These are phyloP conservation scores for Brachionus rotundiformis DNA, from an alignment of 1,140 invertebrate genomes.

Conservation along the genomic window DNA sequence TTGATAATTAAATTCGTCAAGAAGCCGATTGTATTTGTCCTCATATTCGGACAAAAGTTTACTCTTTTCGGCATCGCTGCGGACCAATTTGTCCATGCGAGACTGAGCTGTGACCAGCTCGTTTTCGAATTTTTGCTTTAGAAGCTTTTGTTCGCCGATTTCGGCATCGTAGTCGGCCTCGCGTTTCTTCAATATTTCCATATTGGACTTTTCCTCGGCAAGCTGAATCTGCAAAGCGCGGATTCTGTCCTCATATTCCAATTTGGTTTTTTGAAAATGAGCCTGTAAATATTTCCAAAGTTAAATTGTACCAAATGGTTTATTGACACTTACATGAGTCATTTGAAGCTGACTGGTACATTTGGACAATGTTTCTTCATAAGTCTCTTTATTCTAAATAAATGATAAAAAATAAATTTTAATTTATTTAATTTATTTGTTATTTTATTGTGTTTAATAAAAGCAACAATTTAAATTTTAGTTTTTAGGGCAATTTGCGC, in stretches of 20 bases:
- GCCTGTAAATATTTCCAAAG: too few relatives aligned
- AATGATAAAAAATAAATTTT: too few relatives aligned
- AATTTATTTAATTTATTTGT: too few relatives aligned
- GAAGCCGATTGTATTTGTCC: constrained; percentile 22
- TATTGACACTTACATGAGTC: constrained; percentile 12
- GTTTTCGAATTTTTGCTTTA: not conserved
- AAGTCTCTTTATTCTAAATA: constrained; percentile 51
- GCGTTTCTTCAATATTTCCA: constrained; percentile 45
- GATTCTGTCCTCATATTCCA: constrained; percentile 33
- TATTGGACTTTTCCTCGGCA: constrained; percentile 40
- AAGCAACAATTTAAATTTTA: too few relatives aligned
- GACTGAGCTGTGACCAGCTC: not conserved
- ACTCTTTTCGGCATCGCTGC: not conserved
- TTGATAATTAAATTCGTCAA: constrained; percentile 20
- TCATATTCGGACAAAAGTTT: constrained; percentile 16
- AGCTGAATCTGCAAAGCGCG: constrained; percentile 17
- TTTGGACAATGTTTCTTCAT: constrained; percentile 39
- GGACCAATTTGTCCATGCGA: not conserved
- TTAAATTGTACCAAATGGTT: too few relatives aligned
- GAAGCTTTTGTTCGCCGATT: constrained; percentile 1
- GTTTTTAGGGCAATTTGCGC: not conserved
- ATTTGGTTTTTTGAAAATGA: constrained; percentile 35
- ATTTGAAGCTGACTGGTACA: constrained; percentile 27
- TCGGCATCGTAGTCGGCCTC: not conserved
- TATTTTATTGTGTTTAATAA: too few relatives aligned